A percentile compares a stretch with the other conserved stretches of the same genome.
Conservation (phyloP, 2,797 vertebrate genomes). For the Hemitrygon akajei region DNA sequence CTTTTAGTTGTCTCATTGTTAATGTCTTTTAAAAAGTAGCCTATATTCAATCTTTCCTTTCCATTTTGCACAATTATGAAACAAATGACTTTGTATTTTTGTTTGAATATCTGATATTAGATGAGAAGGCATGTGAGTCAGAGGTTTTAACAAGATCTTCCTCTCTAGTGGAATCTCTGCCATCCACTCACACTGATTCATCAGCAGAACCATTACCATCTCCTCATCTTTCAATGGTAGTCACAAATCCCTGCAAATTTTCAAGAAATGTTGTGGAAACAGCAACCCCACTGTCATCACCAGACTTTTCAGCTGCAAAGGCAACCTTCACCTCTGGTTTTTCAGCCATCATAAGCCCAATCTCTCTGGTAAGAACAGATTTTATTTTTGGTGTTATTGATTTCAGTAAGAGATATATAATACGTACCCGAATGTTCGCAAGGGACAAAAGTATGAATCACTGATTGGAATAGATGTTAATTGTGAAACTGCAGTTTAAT, state of each 20-base stretch:
- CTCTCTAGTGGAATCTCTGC: neutral
- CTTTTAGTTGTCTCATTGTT: neutral
- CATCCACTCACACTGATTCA: constrained; percentile 50
- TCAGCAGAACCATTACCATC: constrained; percentile 42
- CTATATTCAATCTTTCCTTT: neutral
- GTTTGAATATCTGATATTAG: neutral
- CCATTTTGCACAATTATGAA: neutral
- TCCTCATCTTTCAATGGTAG: constrained; percentile 44
- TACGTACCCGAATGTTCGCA: neutral
- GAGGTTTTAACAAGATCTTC: neutral
- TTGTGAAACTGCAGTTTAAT: neutral
- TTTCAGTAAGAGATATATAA: neutral
- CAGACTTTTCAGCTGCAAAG: constrained; percentile 35
- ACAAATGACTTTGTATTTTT: neutral
- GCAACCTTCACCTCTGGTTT: constrained; percentile 41
- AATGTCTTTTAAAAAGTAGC: neutral
- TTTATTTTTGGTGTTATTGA: neutral
- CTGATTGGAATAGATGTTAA: neutral
- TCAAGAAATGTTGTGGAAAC: constrained; percentile 40
- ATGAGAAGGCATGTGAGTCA: neutral
- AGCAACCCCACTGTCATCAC: constrained; percentile 38
- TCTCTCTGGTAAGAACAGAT: constrained; percentile 52
- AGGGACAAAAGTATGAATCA: neutral
- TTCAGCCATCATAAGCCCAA: constrained; percentile 46
- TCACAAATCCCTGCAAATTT: constrained; percentile 44